A percentile compares a stretch with the other conserved stretches of the same genome.
These are phyloP conservation scores for Selene dorsalis DNA, from an alignment of 2,797 vertebrate genomes.

Conservation along the genomic window DNA sequence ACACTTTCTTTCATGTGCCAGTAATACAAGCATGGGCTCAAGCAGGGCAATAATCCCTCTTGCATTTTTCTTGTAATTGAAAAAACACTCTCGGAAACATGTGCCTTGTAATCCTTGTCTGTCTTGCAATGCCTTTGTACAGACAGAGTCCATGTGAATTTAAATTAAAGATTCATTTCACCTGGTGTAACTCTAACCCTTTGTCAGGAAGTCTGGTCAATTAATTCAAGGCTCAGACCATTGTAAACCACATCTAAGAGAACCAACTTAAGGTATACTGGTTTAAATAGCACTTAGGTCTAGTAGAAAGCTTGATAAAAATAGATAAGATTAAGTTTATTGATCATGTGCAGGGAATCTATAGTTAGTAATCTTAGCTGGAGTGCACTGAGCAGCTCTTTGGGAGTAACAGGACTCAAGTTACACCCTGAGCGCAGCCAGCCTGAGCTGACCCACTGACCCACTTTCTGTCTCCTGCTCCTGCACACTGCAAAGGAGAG, in stretches of 20 bases:
- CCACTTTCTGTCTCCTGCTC: slow-evolving; percentile 81
- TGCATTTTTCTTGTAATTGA: neutral
- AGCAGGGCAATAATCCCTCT: neutral
- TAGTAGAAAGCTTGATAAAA: slow-evolving; percentile 13
- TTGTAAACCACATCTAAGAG: neutral
- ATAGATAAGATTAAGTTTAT: neutral
- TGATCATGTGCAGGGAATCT: slow-evolving; percentile 35
- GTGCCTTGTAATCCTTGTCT: neutral
- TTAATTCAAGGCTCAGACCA: neutral
- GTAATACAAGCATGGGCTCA: neutral
- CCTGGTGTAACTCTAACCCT: neutral
- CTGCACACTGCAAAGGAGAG: slow-evolving; percentile 63
- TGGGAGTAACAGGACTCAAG: slow-evolving; percentile 66
- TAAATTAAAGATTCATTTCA: slow-evolving; percentile 1
- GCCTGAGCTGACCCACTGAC: slow-evolving; percentile 85
- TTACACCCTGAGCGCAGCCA: slow-evolving; percentile 70
- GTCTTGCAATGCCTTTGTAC: neutral
- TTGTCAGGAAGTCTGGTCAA: neutral
- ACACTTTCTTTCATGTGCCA: neutral
- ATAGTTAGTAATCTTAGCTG: slow-evolving; percentile 46
- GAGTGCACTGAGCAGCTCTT: slow-evolving; percentile 36
- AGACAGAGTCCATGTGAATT: neutral
- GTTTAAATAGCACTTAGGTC: neutral
- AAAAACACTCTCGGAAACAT: neutral
- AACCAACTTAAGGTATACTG: neutral